Percentiles rank a stretch among this genome's conserved stretches.
Conservation (phyloP, 2,797 vertebrate genomes). For the Mionectes olivaceus region DNA sequence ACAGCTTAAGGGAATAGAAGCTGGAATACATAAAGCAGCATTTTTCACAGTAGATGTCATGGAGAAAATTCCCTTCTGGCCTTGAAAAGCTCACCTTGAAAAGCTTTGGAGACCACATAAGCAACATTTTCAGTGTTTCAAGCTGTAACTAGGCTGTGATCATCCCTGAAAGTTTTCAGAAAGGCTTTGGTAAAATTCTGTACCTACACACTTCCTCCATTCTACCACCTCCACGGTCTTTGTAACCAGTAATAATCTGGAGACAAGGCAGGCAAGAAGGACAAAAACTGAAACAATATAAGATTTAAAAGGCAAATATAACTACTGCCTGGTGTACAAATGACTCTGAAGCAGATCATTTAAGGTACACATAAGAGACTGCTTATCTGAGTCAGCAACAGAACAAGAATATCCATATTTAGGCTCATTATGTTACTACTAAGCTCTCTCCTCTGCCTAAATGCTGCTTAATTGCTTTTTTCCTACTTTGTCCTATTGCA, state of each 20-base stretch:
- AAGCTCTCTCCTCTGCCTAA: neutral
- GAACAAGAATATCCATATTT: neutral
- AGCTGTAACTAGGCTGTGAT: neutral
- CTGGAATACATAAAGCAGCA: neutral
- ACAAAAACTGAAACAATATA: neutral
- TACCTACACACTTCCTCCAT: neutral
- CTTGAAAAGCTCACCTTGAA: neutral
- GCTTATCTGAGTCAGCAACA: neutral
- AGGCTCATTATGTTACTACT: neutral
- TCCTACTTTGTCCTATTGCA: neutral
- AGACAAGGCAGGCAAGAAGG: neutral
- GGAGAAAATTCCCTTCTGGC: neutral
- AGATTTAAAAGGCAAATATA: neutral
- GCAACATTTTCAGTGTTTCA: neutral
- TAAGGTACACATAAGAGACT: neutral
- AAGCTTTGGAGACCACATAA: neutral
- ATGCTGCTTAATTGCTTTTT: neutral
- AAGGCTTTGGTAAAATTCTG: neutral
- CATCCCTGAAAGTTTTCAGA: neutral
- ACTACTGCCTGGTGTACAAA: neutral
- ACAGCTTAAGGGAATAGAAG: neutral
- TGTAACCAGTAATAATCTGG: neutral
- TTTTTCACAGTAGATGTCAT: neutral
- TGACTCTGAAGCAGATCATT: neutral
- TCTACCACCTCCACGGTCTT: neutral